Percentiles rank a stretch among this genome's conserved stretches.
These are phyloP conservation scores for Oxygymnocypris stewartii DNA, from an alignment of 2,113 vertebrate genomes.

Conservation along the genomic window DNA sequence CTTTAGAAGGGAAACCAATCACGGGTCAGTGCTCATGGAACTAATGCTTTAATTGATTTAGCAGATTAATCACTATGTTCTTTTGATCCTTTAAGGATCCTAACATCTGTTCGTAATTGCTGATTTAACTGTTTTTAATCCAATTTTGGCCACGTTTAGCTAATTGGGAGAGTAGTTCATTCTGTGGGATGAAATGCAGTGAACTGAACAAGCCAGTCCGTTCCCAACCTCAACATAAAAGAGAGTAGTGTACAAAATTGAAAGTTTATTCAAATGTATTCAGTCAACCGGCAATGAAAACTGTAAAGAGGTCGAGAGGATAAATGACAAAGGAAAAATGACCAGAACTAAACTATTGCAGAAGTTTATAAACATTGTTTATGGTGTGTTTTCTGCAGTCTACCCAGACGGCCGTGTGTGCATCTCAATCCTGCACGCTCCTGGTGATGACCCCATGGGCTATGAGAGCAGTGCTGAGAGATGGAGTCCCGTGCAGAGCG, in stretches of 20 bases:
- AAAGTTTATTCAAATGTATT: neutral
- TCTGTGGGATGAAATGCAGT: neutral
- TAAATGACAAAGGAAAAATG: neutral
- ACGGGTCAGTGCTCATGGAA: neutral
- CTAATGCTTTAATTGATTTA: neutral
- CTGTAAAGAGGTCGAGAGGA: neutral
- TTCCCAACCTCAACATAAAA: neutral
- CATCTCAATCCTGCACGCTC: conserved; percentile 96
- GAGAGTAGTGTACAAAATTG: neutral
- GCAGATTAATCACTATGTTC: neutral
- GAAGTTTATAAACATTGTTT: neutral
- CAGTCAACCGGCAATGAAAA: neutral
- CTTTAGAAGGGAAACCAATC: neutral
- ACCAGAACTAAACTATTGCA: neutral
- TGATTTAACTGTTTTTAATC: neutral
- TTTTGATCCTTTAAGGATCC: conserved; percentile 9
- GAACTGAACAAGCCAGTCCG: neutral
- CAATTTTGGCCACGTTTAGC: neutral
- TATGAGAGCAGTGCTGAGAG: conserved; percentile 97
- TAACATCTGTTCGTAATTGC: neutral
- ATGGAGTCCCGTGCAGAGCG: conserved; percentile 97
- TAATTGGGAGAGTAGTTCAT: neutral
- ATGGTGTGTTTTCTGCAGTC: conserved; percentile 73
- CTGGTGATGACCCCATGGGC: conserved; percentile 96
- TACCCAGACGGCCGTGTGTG: conserved; percentile 95